A percentile compares a stretch with the other conserved stretches of the same genome.
Evolutionary conservation across 2,113 vertebrate genomes (phyloP).

Genomic region (Climacteris rufus): DNA sequence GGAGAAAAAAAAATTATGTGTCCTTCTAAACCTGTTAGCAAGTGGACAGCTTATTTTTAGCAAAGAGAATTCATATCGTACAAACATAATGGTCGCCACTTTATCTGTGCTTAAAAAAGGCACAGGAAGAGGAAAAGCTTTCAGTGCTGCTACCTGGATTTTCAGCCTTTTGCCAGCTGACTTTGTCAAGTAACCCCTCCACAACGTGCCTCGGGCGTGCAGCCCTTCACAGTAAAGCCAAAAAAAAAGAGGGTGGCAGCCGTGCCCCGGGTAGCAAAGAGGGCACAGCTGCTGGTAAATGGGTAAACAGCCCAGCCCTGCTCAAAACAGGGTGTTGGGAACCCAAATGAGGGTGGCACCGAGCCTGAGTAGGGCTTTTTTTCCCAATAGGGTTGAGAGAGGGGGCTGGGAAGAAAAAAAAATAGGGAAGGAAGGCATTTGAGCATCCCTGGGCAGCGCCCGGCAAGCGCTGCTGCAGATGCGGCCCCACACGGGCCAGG

Average conservation of each 20-base stretch:
- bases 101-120: conserved; percentile 33
- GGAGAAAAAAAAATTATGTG: background rate
- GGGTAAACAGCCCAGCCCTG: background rate
- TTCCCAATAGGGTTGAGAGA: background rate
- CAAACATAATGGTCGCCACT: background rate
- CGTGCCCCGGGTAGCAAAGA: background rate
- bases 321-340: background rate
- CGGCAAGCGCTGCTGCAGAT: fast-evolving
- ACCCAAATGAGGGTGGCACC: background rate
- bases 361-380: background rate
- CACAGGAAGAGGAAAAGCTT: conserved; percentile 29
- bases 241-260: background rate
- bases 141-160: conserved; percentile 55
- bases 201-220: background rate
- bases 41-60: conserved; percentile 38
- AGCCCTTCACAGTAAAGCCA: conserved; percentile 39
- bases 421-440: background rate
- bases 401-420: background rate
- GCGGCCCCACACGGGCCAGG: fast-evolving
- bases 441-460: background rate
- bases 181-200: conserved; percentile 39
- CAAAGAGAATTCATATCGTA: background rate
- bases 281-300: background rate
- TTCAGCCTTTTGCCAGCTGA: conserved; percentile 37
- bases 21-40: conserved; percentile 41